Conservation (phyloP, 2,797 vertebrate genomes). For the Hypotaenidia philippensis region DNA sequence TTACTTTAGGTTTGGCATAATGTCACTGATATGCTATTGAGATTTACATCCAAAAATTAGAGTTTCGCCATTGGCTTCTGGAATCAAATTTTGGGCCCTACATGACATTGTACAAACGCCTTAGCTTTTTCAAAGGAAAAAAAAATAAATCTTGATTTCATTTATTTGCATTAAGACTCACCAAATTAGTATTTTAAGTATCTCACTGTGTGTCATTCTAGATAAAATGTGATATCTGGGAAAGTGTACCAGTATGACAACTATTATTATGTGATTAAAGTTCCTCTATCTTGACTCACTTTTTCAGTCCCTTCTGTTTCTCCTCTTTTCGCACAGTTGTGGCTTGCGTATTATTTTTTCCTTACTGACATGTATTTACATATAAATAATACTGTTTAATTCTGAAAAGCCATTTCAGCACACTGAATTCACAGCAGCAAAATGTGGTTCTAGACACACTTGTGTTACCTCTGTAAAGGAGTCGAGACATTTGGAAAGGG, state of each 20-base stretch:
- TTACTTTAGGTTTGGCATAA: neutral
- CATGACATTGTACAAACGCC: neutral
- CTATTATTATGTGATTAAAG: neutral
- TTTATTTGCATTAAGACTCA: neutral
- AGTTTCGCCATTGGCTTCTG: neutral
- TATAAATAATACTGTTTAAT: neutral
- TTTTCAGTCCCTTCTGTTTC: neutral
- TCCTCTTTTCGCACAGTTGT: neutral
- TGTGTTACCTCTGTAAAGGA: neutral
- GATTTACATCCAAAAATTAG: neutral
- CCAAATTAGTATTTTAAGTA: neutral
- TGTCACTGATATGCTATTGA: neutral
- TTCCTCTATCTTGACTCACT: neutral
- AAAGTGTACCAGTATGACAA: neutral
- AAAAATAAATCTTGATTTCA: neutral
- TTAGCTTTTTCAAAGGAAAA: neutral
- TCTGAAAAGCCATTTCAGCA: neutral
- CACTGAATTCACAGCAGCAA: neutral
- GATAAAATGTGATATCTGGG: neutral
- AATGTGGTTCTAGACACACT: neutral
- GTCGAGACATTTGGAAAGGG: slow-evolving; percentile 23
- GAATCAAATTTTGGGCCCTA: neutral
- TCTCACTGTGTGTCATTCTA: neutral
- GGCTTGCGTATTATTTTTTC: neutral
- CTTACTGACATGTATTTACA: neutral